These are phyloP conservation scores for Megalonaias nervosa DNA, from an alignment of 1,140 invertebrate species.

Conservation along the genomic window DNA sequence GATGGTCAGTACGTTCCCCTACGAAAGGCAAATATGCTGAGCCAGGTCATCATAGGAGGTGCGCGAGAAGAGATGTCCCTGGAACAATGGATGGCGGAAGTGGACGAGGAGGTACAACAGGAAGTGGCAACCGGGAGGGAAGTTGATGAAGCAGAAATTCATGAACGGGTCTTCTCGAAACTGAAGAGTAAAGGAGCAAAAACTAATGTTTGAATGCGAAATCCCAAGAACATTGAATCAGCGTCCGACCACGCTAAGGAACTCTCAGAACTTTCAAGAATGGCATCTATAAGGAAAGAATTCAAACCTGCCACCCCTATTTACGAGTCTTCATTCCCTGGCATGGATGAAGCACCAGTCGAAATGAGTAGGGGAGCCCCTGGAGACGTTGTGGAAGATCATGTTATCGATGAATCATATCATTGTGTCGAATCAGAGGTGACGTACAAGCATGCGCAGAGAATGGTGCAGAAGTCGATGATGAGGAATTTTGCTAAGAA, in stretches of 20 bases:
- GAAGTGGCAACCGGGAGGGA: slow-evolving; percentile 34
- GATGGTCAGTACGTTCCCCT: slow-evolving; percentile 66
- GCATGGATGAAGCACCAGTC: background rate
- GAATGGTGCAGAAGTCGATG: slow-evolving; percentile 33
- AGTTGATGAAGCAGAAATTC: slow-evolving; percentile 44
- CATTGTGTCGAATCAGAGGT: slow-evolving; percentile 10
- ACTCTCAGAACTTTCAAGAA: slow-evolving; percentile 31
- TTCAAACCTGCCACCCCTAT: slow-evolving; percentile 8
- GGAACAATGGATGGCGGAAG: slow-evolving; percentile 57
- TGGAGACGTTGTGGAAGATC: too few relatives aligned
- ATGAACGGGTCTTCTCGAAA: slow-evolving; percentile 34
- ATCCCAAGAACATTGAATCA: slow-evolving; percentile 14
- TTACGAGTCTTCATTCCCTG: too few relatives aligned
- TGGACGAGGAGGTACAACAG: slow-evolving; percentile 49
- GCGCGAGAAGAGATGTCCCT: slow-evolving; percentile 63
- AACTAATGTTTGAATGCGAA: slow-evolving; percentile 41
- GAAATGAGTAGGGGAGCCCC: background rate
- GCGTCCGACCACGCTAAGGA: slow-evolving; percentile 27
- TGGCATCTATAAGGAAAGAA: slow-evolving; percentile 24
- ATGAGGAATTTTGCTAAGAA: slow-evolving; percentile 20
- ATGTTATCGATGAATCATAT: slow-evolving; percentile 6
- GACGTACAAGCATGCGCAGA: slow-evolving; percentile 14
- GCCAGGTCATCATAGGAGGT: slow-evolving; percentile 59
- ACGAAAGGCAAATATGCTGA: slow-evolving; percentile 45
- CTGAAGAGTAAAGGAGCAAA: slow-evolving; percentile 39